A percentile compares a stretch with the other conserved stretches of the same genome.
Evolutionary conservation across 2,113 vertebrate genomes (phyloP).

Genomic region (Lycocorax pyrrhopterus): DNA sequence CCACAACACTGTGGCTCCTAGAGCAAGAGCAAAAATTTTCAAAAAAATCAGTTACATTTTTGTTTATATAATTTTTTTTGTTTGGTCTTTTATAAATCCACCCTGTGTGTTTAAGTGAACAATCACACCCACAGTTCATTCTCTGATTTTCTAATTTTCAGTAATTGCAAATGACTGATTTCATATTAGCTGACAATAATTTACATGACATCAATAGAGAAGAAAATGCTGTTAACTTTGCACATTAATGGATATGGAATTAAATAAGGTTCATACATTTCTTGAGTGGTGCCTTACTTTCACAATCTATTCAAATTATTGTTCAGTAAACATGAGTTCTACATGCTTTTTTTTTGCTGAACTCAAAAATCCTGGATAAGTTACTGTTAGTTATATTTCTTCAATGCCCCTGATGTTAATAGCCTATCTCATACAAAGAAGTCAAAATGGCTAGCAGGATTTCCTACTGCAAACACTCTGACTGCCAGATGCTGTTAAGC

Average conservation of each 20-base stretch:
- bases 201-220: not conserved
- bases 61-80: not conserved
- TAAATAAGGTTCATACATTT: not conserved
- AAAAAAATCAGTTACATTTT: not conserved
- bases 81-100: not conserved
- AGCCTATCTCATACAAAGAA: not conserved
- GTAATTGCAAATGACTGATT: conserved; percentile 18
- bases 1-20: not conserved
- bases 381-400: not conserved
- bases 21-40: not conserved
- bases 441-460: not conserved
- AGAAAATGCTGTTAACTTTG: not conserved
- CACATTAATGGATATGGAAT: not conserved
- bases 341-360: not conserved
- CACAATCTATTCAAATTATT: not conserved
- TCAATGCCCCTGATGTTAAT: not conserved
- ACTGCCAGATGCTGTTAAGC: not conserved
- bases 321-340: not conserved
- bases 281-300: not conserved
- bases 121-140: not conserved
- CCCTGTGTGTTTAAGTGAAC: not conserved
- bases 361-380: not conserved
- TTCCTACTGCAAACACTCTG: not conserved
- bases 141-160: not conserved
- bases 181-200: not conserved